These are phyloP conservation scores for Tauraco hartlaubi DNA, from an alignment of 2,797 vertebrate species.

Conservation along the genomic window DNA sequence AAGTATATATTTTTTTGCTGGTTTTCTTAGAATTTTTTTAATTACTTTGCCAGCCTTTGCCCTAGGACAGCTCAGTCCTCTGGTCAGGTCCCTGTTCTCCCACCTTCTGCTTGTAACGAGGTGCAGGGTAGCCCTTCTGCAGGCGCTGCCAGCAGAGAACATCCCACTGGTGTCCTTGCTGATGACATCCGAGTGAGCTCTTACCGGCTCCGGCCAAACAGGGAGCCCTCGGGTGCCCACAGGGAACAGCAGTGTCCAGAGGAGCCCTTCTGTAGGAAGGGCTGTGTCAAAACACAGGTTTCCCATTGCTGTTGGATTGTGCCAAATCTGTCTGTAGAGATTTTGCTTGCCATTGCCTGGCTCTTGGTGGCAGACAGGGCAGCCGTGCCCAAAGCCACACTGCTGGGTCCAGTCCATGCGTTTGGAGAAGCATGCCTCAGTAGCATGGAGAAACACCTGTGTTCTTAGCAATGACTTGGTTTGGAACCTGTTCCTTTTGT, in stretches of 20 bases:
- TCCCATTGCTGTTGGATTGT: neutral
- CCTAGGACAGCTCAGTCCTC: neutral
- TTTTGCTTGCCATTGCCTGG: neutral
- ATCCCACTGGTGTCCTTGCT: neutral
- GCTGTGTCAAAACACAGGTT: neutral
- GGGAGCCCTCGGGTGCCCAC: too few species aligned
- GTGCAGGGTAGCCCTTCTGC: neutral
- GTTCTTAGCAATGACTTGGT: neutral
- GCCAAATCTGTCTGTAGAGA: neutral
- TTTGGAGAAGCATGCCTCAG: accelerated
- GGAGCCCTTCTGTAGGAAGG: neutral
- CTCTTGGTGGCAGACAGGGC: neutral
- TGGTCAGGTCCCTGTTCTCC: neutral
- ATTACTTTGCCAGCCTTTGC: neutral
- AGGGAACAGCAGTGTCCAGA: neutral
- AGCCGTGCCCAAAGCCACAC: too few species aligned
- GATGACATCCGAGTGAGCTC: neutral
- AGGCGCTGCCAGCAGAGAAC: neutral
- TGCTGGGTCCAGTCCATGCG: neutral
- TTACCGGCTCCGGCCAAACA: accelerated
- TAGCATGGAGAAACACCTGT: neutral
- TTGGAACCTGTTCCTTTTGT: neutral
- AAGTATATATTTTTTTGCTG: neutral
- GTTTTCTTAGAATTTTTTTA: neutral
- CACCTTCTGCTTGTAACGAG: accelerated